Conservation (phyloP, 1,140 invertebrate genomes). For the Leptinotarsa texana region DNA sequence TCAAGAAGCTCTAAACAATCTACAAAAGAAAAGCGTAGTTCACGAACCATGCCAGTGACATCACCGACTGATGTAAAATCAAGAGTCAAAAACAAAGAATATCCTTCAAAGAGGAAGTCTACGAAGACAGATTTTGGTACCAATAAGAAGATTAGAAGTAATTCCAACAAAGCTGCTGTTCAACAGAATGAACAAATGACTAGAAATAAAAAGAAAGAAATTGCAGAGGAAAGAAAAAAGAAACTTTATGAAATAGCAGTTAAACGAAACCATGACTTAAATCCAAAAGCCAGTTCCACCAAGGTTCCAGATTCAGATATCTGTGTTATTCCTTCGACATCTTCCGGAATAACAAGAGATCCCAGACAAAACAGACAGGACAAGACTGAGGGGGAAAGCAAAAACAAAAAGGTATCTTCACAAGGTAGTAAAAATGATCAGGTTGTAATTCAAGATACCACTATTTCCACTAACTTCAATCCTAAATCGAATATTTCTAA, state of each 20-base stretch:
- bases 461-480: slow-evolving; percentile 13
- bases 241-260: slow-evolving; percentile 13
- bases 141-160: neutral
- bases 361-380: neutral
- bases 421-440: neutral
- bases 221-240: slow-evolving; percentile 11
- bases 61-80: neutral
- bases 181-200: neutral
- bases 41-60: neutral
- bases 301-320: neutral
- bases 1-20: neutral
- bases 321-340: neutral
- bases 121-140: neutral
- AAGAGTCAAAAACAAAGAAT: neutral
- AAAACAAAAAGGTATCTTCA: neutral
- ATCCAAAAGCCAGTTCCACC: neutral
- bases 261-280: neutral
- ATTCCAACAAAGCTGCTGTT: neutral
- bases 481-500: slow-evolving; percentile 3
- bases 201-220: slow-evolving; percentile 13
- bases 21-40: neutral
- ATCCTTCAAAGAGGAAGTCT: neutral
- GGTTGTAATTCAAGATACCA: slow-evolving; percentile 13
- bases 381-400: neutral
- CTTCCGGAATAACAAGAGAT: neutral